Conservation (phyloP, 2,888 invertebrate species). For the Leptopilina syphax region DNA sequence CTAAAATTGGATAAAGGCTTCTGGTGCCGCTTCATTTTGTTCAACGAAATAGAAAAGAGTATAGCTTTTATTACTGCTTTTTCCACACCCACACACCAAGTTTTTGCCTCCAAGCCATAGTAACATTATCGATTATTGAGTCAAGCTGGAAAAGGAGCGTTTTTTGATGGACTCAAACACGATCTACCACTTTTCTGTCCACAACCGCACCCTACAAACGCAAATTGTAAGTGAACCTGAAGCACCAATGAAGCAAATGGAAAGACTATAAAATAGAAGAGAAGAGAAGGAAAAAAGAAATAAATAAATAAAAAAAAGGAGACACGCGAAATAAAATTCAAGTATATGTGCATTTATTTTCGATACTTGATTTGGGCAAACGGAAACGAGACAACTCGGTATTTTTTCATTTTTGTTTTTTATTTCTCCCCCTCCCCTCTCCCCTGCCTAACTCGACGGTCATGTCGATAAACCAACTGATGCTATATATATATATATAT, state of each 20-base stretch:
- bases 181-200: slow-evolving; percentile 63
- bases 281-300: not conserved
- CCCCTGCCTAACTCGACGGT: not conserved
- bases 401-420: slow-evolving; percentile 19
- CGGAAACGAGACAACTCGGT: not conserved
- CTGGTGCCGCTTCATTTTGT: slow-evolving; percentile 41
- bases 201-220: slow-evolving; percentile 59
- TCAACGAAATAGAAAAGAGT: slow-evolving; percentile 40
- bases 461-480: slow-evolving; percentile 7
- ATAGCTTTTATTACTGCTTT: slow-evolving; percentile 34
- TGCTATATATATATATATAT: not conserved
- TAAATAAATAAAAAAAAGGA: not conserved
- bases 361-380: slow-evolving; percentile 13
- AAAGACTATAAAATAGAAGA: slow-evolving; percentile 20
- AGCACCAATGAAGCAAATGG: slow-evolving; percentile 16
- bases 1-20: slow-evolving; percentile 27
- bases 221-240: slow-evolving; percentile 31
- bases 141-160: slow-evolving; percentile 62
- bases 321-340: not conserved
- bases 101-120: slow-evolving; percentile 29
- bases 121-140: slow-evolving; percentile 62
- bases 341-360: slow-evolving; percentile 4
- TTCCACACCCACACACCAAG: slow-evolving; percentile 42
- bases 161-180: slow-evolving; percentile 66
- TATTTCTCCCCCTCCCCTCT: not conserved